A percentile compares a stretch with the other conserved stretches of the same genome.
Conservation (phyloP, 2,113 vertebrate genomes). For the Heloderma charlesbogerti region DNA sequence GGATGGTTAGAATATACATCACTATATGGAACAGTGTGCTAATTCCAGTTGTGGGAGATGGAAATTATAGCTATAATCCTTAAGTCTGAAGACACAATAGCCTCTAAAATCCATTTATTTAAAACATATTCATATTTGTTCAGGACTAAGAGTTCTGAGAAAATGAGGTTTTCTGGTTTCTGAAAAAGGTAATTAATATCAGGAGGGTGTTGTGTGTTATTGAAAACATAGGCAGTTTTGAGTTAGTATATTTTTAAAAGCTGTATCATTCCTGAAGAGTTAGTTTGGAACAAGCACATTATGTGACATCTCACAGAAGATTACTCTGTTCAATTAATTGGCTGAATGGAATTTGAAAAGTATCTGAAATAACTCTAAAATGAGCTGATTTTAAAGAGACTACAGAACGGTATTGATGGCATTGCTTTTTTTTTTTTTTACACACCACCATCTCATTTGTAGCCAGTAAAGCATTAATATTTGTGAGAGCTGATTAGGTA, state of each 20-base stretch:
- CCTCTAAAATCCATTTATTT: slow-evolving; percentile 56
- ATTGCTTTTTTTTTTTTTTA: neutral
- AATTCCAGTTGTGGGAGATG: slow-evolving; percentile 43
- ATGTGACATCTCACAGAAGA: slow-evolving; percentile 68
- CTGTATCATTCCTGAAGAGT: slow-evolving; percentile 16
- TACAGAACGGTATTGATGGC: neutral
- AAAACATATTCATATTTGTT: slow-evolving; percentile 42
- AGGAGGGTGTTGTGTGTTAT: slow-evolving; percentile 59
- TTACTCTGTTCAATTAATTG: slow-evolving; percentile 60
- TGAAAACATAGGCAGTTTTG: neutral
- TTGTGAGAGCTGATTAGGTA: slow-evolving; percentile 11
- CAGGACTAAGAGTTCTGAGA: slow-evolving; percentile 47
- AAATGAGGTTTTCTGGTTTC: slow-evolving; percentile 56
- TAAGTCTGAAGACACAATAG: slow-evolving; percentile 44
- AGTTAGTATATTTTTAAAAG: slow-evolving; percentile 58
- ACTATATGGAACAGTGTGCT: slow-evolving; percentile 46
- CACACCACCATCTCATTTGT: neutral
- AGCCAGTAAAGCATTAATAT: slow-evolving; percentile 37
- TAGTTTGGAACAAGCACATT: slow-evolving; percentile 69
- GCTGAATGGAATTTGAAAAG: slow-evolving; percentile 59
- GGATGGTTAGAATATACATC: slow-evolving; percentile 49
- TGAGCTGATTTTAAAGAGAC: slow-evolving; percentile 55
- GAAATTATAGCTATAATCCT: slow-evolving; percentile 49
- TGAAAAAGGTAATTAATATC: slow-evolving; percentile 35
- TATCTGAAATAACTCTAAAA: slow-evolving; percentile 57